These are phyloP conservation scores for Tetraneura akinire DNA, from an alignment of 1,140 invertebrate species.

Conservation along the genomic window DNA sequence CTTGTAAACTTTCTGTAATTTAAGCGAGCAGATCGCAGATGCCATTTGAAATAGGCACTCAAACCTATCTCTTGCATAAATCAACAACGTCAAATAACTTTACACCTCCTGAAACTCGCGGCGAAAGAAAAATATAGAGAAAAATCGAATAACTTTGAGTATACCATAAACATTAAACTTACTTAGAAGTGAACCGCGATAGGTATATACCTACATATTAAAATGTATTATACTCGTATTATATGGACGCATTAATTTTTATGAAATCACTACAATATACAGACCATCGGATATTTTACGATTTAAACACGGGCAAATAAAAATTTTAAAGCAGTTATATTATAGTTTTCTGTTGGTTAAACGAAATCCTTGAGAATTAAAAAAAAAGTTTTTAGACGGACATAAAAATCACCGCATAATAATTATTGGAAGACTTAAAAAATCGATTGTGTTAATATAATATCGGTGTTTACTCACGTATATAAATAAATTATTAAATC, in stretches of 20 bases:
- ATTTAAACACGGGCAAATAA: slow-evolving; percentile 5
- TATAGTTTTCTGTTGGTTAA: neutral
- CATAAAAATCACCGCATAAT: too few species aligned
- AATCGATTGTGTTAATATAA: slow-evolving; percentile 9
- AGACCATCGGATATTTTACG: neutral
- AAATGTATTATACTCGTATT: too few species aligned
- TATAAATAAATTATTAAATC: too few species aligned
- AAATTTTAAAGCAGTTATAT: neutral
- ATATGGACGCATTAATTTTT: neutral
- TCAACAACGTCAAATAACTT: slow-evolving; percentile 32
- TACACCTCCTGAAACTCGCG: neutral
- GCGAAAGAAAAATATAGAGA: neutral
- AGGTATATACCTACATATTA: too few species aligned
- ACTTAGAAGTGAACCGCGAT: neutral
- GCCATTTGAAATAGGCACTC: neutral
- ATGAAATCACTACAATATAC: neutral
- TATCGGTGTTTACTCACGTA: neutral
- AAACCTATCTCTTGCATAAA: slow-evolving; percentile 1
- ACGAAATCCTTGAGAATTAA: too few species aligned
- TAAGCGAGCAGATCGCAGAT: neutral
- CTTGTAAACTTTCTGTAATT: slow-evolving; percentile 16
- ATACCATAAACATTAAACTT: neutral
- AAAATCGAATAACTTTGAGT: slow-evolving; percentile 24
- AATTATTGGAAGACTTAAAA: too few species aligned
- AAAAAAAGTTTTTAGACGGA: too few species aligned